These are phyloP conservation scores for Pleuronectes platessa DNA, from an alignment of 2,113 vertebrate species.

Conservation along the genomic window DNA sequence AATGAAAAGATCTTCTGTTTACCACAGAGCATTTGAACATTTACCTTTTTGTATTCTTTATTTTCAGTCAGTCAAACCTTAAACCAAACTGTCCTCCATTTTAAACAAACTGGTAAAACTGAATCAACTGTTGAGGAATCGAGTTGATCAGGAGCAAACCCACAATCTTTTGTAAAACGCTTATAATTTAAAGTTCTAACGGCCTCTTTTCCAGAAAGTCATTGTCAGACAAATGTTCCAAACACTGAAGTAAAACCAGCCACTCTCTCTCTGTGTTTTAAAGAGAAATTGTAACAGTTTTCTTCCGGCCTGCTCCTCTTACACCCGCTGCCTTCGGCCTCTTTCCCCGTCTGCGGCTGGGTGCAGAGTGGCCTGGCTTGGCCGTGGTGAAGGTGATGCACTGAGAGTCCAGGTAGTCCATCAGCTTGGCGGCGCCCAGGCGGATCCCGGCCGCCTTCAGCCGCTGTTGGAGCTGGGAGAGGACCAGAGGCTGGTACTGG, in stretches of 20 bases:
- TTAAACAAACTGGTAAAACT: neutral
- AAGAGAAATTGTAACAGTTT: neutral
- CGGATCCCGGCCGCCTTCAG: slow-evolving; percentile 88
- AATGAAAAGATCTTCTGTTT: neutral
- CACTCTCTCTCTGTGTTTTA: slow-evolving; percentile 19
- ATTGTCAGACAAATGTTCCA: neutral
- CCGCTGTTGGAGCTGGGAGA: slow-evolving; percentile 85
- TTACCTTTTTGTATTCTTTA: slow-evolving; percentile 22
- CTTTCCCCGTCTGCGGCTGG: slow-evolving; percentile 63
- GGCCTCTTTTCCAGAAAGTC: neutral
- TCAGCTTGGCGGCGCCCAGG: slow-evolving; percentile 85
- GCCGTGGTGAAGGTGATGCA: slow-evolving; percentile 93
- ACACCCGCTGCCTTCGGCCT: slow-evolving; percentile 1
- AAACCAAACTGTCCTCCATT: neutral
- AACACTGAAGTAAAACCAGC: slow-evolving; percentile 1
- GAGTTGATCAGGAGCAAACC: neutral
- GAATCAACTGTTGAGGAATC: neutral
- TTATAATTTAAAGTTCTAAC: slow-evolving; percentile 14
- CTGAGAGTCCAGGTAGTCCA: slow-evolving; percentile 92
- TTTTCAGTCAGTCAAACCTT: neutral
- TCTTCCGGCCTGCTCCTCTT: slow-evolving; percentile 33
- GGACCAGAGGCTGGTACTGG: slow-evolving; percentile 90
- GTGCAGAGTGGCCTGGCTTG: slow-evolving; percentile 77
- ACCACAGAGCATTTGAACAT: neutral
- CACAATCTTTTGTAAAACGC: neutral